Evolutionary conservation across 1,140 invertebrate species (phyloP).

Genomic region (Antheraea pernyi): DNA sequence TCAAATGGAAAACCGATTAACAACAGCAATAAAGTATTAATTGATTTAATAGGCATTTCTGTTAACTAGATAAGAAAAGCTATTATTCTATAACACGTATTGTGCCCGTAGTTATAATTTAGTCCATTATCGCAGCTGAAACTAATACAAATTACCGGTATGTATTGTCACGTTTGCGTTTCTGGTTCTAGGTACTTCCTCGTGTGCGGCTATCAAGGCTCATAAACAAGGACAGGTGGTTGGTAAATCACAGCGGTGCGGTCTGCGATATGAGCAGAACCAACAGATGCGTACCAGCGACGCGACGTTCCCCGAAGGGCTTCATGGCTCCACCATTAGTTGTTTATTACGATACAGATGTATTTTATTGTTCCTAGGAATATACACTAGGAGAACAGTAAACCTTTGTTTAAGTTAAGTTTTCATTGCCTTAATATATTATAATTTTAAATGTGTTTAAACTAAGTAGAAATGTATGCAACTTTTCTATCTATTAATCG

Average conservation of each 20-base stretch:
- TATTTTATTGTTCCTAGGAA: background rate
- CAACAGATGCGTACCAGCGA: constrained; percentile 38
- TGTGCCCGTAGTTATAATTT: background rate
- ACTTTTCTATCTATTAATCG: no score
- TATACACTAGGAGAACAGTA: background rate
- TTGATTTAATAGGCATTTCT: background rate
- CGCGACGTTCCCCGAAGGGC: constrained; percentile 14
- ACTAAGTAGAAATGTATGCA: no score
- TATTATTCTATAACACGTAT: background rate
- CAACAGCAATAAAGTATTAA: background rate
- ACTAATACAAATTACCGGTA: constrained; percentile 9
- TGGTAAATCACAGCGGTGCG: constrained; percentile 54
- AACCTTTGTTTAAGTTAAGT: no score
- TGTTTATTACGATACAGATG: constrained; percentile 10
- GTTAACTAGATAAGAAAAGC: background rate
- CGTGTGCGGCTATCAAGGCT: constrained; percentile 40
- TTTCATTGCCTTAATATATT: no score
- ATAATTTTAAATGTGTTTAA: no score
- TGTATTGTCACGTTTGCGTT: constrained; percentile 18
- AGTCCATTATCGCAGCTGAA: background rate
- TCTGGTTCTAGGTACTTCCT: constrained; percentile 32
- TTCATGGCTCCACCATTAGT: constrained; percentile 6
- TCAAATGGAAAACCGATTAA: no score
- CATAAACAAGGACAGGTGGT: constrained; percentile 56
- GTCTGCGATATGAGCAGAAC: constrained; percentile 45